phyloP scores from a whole-genome alignment of 2,797 vertebrate species.

The Okamejei kenojei region DNA sequence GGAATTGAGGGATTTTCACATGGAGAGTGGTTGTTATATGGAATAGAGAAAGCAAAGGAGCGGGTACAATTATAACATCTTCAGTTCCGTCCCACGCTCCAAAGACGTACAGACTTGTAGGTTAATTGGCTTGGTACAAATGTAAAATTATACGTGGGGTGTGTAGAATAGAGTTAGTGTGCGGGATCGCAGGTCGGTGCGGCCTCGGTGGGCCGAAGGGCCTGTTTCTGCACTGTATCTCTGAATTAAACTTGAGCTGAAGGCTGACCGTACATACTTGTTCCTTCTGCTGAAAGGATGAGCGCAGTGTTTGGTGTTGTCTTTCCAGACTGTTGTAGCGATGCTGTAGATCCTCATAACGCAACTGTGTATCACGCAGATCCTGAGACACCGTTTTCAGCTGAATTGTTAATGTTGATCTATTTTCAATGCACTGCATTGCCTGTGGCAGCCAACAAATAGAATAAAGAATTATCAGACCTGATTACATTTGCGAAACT shows the following conservation, averaged over 20 bases:
- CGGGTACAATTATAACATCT: too few species aligned
- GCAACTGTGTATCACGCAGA: slow-evolving; percentile 66
- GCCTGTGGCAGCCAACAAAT: slow-evolving; percentile 51
- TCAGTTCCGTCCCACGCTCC: too few species aligned
- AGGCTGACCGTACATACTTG: slow-evolving; percentile 52
- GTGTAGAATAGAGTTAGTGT: too few species aligned
- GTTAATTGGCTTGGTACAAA: too few species aligned
- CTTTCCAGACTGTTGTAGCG: slow-evolving; percentile 67
- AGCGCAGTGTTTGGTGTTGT: slow-evolving; percentile 50
- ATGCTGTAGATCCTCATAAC: slow-evolving; percentile 60
- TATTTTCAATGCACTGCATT: slow-evolving; percentile 70
- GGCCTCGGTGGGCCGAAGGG: too few species aligned
- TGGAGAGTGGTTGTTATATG: too few species aligned
- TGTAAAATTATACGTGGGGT: too few species aligned
- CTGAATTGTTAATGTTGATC: slow-evolving; percentile 59
- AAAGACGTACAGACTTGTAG: too few species aligned
- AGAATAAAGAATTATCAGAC: background rate
- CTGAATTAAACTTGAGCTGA: background rate
- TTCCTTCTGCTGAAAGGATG: slow-evolving; percentile 46
- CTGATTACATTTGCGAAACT: background rate
- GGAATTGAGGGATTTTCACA: too few species aligned
- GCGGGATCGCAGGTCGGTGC: too few species aligned
- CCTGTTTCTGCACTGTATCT: too few species aligned
- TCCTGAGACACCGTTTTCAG: slow-evolving; percentile 68
- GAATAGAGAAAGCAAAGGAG: too few species aligned